These are phyloP conservation scores for Limnephilus lunatus DNA, from an alignment of 2,888 invertebrate genomes.

Conservation along the genomic window DNA sequence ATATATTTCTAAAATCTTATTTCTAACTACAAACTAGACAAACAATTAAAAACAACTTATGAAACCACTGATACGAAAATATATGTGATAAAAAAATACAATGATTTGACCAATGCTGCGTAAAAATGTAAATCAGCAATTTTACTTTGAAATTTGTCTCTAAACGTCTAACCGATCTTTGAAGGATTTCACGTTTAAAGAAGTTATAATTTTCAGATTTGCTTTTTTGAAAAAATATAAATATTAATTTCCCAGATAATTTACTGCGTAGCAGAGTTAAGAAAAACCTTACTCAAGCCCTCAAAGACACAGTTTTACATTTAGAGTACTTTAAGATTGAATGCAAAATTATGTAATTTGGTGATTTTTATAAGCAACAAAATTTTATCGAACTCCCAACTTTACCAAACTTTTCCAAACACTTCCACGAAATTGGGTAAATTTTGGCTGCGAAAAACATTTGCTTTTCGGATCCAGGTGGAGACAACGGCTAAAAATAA, in stretches of 20 bases:
- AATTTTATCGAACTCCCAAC: not conserved
- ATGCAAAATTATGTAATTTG: not conserved
- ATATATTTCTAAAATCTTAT: too few species aligned
- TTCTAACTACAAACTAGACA: too few species aligned
- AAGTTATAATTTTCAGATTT: too few species aligned
- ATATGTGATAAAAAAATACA: too few species aligned
- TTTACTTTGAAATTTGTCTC: too few species aligned
- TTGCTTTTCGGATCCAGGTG: not conserved
- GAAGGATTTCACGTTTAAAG: too few species aligned
- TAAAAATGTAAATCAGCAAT: too few species aligned
- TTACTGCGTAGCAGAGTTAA: not conserved
- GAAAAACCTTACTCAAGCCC: not conserved
- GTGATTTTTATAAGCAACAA: not conserved
- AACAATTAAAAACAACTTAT: too few species aligned
- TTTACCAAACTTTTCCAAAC: not conserved
- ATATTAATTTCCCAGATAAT: not conserved
- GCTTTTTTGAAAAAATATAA: too few species aligned
- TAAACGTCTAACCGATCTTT: too few species aligned
- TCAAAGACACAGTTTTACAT: not conserved
- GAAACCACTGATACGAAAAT: too few species aligned
- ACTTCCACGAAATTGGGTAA: not conserved
- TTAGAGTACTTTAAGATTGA: not conserved
- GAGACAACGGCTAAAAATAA: not conserved
- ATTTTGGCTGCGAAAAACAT: not conserved
- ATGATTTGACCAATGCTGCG: too few species aligned